These are phyloP conservation scores for Octomys mimax DNA, from an alignment of 2,797 vertebrate genomes.

Conservation along the genomic window DNA sequence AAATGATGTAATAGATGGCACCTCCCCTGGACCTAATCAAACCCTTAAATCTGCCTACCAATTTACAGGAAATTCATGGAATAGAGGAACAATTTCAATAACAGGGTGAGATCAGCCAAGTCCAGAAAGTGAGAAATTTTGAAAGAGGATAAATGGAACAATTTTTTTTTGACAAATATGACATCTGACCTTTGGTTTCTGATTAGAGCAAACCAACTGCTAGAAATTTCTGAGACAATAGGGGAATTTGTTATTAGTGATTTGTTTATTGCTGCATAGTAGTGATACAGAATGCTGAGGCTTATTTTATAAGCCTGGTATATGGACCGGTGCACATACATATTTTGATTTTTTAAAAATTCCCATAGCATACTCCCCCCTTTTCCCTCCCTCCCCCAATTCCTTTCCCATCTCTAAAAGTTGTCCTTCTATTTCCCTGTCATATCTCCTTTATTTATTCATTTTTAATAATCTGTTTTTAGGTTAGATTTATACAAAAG, in stretches of 20 bases:
- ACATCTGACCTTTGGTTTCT: background rate
- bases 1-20: background rate
- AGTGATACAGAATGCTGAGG: background rate
- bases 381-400: background rate
- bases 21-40: background rate
- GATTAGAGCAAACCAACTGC: background rate
- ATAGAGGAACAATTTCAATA: background rate
- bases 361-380: background rate
- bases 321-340: background rate
- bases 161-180: background rate
- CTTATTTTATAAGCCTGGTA: background rate
- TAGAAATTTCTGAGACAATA: background rate
- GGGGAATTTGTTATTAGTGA: background rate
- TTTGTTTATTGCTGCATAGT: background rate
- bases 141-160: background rate
- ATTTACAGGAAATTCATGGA: constrained; percentile 22
- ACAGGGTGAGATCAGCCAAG: background rate
- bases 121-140: background rate
- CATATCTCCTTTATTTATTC: background rate
- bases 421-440: background rate
- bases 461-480: background rate
- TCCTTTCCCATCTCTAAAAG: background rate
- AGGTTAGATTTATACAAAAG: background rate
- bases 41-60: background rate
- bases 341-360: background rate